A percentile compares a stretch with the other conserved stretches of the same genome.
Conservation (phyloP, 2,797 vertebrate genomes). For the Lagorchestes hirsutus region DNA sequence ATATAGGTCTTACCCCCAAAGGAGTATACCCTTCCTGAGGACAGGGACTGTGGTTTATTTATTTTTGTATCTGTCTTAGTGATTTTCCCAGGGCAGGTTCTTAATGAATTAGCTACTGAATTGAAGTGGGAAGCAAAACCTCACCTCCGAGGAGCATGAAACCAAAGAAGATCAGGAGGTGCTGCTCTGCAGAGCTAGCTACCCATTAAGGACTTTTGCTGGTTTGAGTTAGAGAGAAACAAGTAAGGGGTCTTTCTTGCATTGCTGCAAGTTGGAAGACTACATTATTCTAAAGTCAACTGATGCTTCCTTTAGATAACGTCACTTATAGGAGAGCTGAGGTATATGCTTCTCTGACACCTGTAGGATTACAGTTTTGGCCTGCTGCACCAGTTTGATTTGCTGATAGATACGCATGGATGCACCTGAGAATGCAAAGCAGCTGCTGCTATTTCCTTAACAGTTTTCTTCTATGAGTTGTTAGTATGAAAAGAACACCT, state of each 20-base stretch:
- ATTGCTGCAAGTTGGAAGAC: not conserved
- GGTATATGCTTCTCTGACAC: not conserved
- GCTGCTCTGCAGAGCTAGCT: not conserved
- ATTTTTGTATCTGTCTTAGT: not conserved
- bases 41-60: not conserved
- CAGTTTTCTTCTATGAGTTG: constrained; percentile 58
- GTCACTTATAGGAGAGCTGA: constrained; percentile 8
- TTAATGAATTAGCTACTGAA: not conserved
- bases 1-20: not conserved
- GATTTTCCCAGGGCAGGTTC: not conserved
- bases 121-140: not conserved
- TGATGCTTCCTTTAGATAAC: constrained; percentile 17
- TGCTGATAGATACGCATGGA: constrained; percentile 23
- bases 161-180: constrained; percentile 44
- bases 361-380: not conserved
- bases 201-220: constrained; percentile 16
- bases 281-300: not conserved
- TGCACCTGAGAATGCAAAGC: constrained; percentile 46
- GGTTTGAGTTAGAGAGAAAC: not conserved
- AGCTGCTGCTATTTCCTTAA: constrained; percentile 59
- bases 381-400: not conserved
- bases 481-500: constrained; percentile 64
- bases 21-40: not conserved
- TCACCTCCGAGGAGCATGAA: constrained; percentile 32
- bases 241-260: constrained; percentile 41